Evolutionary conservation across 35 echinoderm and acorn worm genomes (phyloP), one percentile per base, ranked within the genome.

Genomic region (Lytechinus variegatus): DNA sequence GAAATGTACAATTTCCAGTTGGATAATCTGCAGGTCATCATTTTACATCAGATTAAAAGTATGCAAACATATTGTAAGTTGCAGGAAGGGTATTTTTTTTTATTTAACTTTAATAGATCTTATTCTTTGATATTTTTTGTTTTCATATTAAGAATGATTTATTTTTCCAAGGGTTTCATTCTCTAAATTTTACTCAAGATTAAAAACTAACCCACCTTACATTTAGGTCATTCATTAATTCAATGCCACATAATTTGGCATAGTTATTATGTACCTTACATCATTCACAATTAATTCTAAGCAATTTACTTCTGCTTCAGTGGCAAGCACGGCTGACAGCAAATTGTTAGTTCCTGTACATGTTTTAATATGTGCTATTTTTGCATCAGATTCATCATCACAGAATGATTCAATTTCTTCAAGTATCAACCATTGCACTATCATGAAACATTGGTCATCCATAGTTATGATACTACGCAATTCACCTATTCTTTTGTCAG

Each of bases 191-290:
- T 6, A 56, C 55, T 56, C 5, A 6, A 5, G 10, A 56, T 10
- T 56, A 56, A 56, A 56, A 56, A 56, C 55, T 56, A 10, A 6
- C 55, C 5, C 5, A 56, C 55, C n/a, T 56, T 56, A 56, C 5
- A 6, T 5, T 56, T 56, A 56, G 5, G 55, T 56, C 55, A 61
- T 3, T 61, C 21, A 3, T 92, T 19, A 92, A 55, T 92, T 92
- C 91, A 92, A 4, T 28, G 91, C 27, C 54, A 92, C 16, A 55
- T 92, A 92, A n/a, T 92, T 92, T 54, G 91, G 91, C 3, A 92
- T 54, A n/a, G 5, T 92, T 8, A 3, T 21, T 4, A 92, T 92
- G 54, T 92, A 92, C 24, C 5, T 3, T 3, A 9, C 9, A 54
- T 92, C 54, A 55, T 21, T 53, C 7, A 92, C 19, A 10, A 6